Conservation (phyloP, 1,140 invertebrate species). For the Linepithema humile region DNA sequence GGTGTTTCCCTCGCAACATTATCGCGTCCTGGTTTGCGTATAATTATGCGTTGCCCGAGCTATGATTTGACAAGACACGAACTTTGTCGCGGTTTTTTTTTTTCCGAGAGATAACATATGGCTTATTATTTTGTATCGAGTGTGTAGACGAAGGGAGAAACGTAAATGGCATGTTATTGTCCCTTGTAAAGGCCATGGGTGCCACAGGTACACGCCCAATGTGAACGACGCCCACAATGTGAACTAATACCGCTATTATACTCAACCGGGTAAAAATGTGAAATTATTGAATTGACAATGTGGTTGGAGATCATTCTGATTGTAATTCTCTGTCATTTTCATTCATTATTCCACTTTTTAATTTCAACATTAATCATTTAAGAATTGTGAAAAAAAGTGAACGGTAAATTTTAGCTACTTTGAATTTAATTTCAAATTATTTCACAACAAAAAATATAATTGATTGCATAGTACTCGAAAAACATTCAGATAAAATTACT, state of each 20-base stretch:
- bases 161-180: constrained; percentile 24
- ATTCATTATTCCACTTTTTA: neutral
- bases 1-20: constrained; percentile 5
- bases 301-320: neutral
- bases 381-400: too few species aligned
- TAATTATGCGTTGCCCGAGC: constrained; percentile 26
- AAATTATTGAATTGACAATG: constrained; percentile 32
- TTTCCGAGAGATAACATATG: constrained; percentile 8
- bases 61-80: constrained; percentile 29
- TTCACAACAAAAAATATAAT: neutral
- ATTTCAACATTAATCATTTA: neutral
- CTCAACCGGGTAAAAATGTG: neutral
- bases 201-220: constrained; percentile 22
- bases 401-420: too few species aligned
- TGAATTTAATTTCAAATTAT: neutral
- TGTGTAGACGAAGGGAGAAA: neutral
- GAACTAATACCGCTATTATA: neutral
- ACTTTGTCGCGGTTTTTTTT: constrained; percentile 7
- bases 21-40: constrained; percentile 11
- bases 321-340: neutral
- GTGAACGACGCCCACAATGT: constrained; percentile 4
- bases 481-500: too few species aligned
- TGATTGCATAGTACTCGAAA: neutral
- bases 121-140: constrained; percentile 29
- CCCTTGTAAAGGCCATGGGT: neutral